Percentiles rank a stretch among this genome's conserved stretches.
phyloP scores from a whole-genome alignment of 2,113 vertebrate genomes.

The Vanacampus margaritifer region DNA sequence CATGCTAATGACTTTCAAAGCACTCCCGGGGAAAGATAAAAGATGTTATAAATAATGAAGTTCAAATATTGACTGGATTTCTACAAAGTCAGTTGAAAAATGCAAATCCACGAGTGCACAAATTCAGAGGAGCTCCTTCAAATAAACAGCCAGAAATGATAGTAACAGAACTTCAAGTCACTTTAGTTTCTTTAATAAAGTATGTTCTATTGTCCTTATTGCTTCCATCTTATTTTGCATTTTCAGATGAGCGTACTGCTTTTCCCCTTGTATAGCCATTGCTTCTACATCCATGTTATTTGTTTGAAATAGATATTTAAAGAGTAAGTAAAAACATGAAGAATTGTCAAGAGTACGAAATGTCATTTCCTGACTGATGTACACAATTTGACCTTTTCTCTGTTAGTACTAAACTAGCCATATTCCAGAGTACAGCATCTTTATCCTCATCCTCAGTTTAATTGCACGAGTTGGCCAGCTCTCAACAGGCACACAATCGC shows the following conservation, averaged over 20 bases:
- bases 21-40: neutral
- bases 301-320: too few relatives aligned
- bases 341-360: neutral
- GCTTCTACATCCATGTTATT: neutral
- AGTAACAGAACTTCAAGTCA: neutral
- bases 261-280: neutral
- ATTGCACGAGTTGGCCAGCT: neutral
- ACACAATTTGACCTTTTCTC: constrained; percentile 14
- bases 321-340: too few relatives aligned
- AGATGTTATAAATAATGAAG: neutral
- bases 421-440: neutral
- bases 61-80: neutral
- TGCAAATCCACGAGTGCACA: neutral
- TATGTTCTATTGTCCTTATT: neutral
- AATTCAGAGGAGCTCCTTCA: neutral
- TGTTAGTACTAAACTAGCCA: constrained; percentile 1
- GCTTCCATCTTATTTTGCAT: neutral
- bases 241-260: neutral
- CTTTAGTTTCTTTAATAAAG: neutral
- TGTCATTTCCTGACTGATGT: neutral
- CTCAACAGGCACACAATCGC: neutral
- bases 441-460: neutral
- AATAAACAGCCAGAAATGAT: neutral
- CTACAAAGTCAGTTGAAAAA: constrained; percentile 1
- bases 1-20: constrained; percentile 3